A percentile compares a stretch with the other conserved stretches of the same genome.
phyloP scores from a whole-genome alignment of 2,797 vertebrate species.

The Nothura maculosa region DNA sequence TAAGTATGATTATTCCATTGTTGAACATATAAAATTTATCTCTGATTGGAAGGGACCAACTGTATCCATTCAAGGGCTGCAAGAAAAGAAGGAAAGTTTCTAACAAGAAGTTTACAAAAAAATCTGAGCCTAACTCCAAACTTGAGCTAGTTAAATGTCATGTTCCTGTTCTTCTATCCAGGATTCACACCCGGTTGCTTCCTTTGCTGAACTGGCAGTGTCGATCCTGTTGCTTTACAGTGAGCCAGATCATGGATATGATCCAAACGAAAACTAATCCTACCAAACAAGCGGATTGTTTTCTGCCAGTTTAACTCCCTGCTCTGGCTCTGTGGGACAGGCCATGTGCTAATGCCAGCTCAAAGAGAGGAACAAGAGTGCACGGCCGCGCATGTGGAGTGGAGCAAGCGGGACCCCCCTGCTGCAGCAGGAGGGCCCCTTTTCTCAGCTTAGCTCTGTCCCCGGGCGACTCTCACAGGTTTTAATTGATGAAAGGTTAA shows the following conservation, averaged over 20 bases:
- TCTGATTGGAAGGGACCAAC: neutral
- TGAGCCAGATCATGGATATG: neutral
- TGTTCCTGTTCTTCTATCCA: neutral
- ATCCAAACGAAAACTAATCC: neutral
- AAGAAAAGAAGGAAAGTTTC: neutral
- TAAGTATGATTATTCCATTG: neutral
- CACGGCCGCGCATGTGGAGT: rapidly evolving
- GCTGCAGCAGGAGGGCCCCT: neutral
- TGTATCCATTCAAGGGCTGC: neutral
- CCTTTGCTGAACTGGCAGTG: neutral
- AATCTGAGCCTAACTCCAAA: neutral
- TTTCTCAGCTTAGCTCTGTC: neutral
- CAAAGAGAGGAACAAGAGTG: neutral
- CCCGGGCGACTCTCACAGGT: rapidly evolving
- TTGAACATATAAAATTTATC: neutral
- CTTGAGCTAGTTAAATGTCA: neutral
- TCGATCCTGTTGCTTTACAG: neutral
- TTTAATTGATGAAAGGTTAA: neutral
- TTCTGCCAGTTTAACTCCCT: neutral
- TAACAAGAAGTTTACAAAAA: neutral
- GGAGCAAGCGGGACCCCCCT: neutral
- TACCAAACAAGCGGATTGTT: neutral
- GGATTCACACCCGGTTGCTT: neutral
- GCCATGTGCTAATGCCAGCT: neutral
- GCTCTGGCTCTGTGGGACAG: neutral